A percentile compares a stretch with the other conserved stretches of the same genome.
Evolutionary conservation across 2,113 vertebrate species (phyloP).

Genomic region (Formicarius rufipectus): DNA sequence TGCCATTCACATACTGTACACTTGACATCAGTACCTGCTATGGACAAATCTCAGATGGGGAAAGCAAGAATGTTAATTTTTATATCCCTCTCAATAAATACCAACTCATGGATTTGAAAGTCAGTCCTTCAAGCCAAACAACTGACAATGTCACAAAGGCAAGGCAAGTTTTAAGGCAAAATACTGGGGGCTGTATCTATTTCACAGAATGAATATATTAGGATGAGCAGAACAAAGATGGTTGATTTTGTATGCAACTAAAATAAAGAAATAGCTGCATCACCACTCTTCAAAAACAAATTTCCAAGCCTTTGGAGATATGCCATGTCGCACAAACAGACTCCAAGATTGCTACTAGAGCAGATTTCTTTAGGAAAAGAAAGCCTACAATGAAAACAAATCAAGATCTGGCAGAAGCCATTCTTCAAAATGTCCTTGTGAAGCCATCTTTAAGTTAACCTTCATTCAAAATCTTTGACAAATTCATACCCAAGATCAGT

Average conservation of each 20-base stretch:
- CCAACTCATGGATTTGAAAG: neutral
- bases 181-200: neutral
- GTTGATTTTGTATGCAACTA: slow-evolving; percentile 43
- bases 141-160: neutral
- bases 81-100: neutral
- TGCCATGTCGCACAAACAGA: slow-evolving; percentile 11
- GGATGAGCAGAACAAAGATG: slow-evolving; percentile 31
- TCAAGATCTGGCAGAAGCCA: neutral
- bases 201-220: neutral
- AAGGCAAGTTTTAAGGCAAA: neutral
- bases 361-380: slow-evolving; percentile 14
- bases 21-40: neutral
- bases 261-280: slow-evolving; percentile 55
- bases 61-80: neutral
- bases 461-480: neutral
- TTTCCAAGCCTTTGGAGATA: slow-evolving; percentile 6
- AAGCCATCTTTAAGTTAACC: neutral
- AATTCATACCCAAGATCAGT: neutral
- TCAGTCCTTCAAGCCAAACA: neutral
- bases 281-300: slow-evolving; percentile 28
- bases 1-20: neutral
- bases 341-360: slow-evolving; percentile 13
- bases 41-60: neutral
- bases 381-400: neutral
- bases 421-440: neutral